Percentiles rank a stretch among this genome's conserved stretches.
These are phyloP conservation scores for Cervus canadensis DNA, from an alignment of 2,113 vertebrate genomes.

Conservation along the genomic window DNA sequence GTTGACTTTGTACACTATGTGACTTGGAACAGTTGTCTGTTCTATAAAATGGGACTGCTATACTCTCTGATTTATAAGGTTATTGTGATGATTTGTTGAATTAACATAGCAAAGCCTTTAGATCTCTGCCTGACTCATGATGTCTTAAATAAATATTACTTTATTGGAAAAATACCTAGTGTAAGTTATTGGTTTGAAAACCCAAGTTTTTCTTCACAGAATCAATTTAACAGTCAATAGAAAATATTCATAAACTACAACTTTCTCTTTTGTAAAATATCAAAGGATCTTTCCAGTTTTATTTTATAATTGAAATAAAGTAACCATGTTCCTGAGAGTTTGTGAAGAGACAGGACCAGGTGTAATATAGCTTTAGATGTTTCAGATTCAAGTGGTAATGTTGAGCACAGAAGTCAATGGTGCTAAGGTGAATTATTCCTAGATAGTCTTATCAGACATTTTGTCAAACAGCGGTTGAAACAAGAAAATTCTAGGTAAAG, in stretches of 20 bases:
- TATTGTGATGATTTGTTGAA: background rate
- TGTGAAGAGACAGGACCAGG: background rate
- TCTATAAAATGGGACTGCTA: background rate
- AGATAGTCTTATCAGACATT: background rate
- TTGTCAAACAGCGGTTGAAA: background rate
- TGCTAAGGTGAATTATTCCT: background rate
- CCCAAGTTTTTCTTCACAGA: background rate
- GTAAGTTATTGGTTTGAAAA: background rate
- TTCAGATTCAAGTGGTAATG: background rate
- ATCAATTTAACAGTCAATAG: background rate
- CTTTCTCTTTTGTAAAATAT: background rate
- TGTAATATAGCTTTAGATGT: background rate
- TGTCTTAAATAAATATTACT: background rate
- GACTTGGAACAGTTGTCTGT: background rate
- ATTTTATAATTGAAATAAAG: background rate
- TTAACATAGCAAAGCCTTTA: background rate
- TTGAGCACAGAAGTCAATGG: background rate
- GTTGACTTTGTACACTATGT: background rate
- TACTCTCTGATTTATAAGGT: background rate
- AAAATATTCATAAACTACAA: background rate
- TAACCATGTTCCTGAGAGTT: background rate
- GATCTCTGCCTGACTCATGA: background rate
- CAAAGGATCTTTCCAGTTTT: fast-evolving
- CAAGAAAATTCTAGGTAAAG: background rate
- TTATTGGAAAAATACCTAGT: background rate